Percentiles rank a stretch among this genome's conserved stretches.
These are phyloP conservation scores for Drosophila picticornis DNA, from an alignment of 2,888 invertebrate genomes.

Conservation along the genomic window DNA sequence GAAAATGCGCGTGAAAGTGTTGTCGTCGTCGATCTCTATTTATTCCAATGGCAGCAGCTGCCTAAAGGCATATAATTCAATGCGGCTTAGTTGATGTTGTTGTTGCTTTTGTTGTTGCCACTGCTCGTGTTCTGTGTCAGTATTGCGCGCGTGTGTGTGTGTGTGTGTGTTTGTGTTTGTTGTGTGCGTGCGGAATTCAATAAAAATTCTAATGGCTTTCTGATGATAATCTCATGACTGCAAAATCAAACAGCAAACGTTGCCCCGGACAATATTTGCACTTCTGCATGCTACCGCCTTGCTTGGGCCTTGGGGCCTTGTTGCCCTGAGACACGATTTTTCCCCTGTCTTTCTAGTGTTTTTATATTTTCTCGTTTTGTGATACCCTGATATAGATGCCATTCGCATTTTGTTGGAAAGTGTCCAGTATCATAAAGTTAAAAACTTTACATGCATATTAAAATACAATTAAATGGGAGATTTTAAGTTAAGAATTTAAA, in stretches of 20 bases:
- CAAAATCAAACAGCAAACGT: constrained; percentile 75
- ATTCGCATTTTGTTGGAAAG: not conserved
- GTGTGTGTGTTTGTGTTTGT: constrained; percentile 22
- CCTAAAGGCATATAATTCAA: constrained; percentile 65
- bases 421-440: not conserved
- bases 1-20: constrained; percentile 76
- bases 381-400: not conserved
- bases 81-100: constrained; percentile 50
- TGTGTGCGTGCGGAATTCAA: constrained; percentile 78
- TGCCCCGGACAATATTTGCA: constrained; percentile 60
- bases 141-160: constrained; percentile 19
- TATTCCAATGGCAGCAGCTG: constrained; percentile 34
- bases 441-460: too few relatives aligned
- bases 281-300: constrained; percentile 33
- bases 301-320: constrained; percentile 48
- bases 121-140: constrained; percentile 42
- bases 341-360: constrained; percentile 20
- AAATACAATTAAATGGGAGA: not conserved
- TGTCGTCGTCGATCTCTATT: constrained; percentile 41
- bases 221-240: constrained; percentile 81
- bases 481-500: not conserved
- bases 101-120: constrained; percentile 24
- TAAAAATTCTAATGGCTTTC: constrained; percentile 82
- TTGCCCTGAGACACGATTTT: constrained; percentile 29
- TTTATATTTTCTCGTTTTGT: not conserved